These are phyloP conservation scores for Oreochromis tanganicae DNA, from an alignment of 2,113 vertebrate species.

Conservation along the genomic window DNA sequence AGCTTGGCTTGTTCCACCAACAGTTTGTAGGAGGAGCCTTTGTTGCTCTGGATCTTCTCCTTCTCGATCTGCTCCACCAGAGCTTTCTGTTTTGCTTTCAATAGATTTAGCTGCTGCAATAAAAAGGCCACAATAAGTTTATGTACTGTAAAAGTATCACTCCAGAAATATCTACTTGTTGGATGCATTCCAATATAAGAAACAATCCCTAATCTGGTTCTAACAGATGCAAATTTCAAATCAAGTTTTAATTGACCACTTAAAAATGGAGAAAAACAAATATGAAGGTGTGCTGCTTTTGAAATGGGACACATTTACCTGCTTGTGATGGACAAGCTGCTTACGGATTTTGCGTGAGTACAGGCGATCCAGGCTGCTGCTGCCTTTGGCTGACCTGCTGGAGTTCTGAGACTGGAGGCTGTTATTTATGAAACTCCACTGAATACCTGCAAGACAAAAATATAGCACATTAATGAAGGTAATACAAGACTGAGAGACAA, in stretches of 20 bases:
- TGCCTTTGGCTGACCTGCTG: conserved; percentile 88
- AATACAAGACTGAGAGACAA: not conserved
- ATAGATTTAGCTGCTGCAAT: conserved; percentile 97
- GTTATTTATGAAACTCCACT: conserved; percentile 99
- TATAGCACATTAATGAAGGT: not conserved
- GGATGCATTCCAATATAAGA: not conserved
- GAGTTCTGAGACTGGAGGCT: conserved; percentile 91
- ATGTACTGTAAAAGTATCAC: not conserved
- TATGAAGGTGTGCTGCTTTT: not conserved
- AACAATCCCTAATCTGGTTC: not conserved
- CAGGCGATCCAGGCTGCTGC: conserved; percentile 91
- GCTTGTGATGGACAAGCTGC: conserved; percentile 97
- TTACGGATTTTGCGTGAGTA: conserved; percentile 98
- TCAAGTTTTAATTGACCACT: not conserved
- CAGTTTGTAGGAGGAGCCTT: conserved; percentile 98
- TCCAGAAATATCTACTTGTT: not conserved
- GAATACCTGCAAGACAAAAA: conserved; percentile 74
- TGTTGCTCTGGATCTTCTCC: conserved; percentile 99
- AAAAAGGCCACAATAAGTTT: conserved; percentile 69
- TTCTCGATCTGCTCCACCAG: conserved; percentile 99
- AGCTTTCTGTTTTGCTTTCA: conserved; percentile 99
- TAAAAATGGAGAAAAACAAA: not conserved
- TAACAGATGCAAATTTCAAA: not conserved
- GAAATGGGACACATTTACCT: conserved; percentile 81
- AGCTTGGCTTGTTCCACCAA: conserved; percentile 99